Percentiles rank a stretch among this genome's conserved stretches.
These are phyloP conservation scores for Neoaliturus tenellus DNA, from an alignment of 2,888 invertebrate species.

Conservation along the genomic window DNA sequence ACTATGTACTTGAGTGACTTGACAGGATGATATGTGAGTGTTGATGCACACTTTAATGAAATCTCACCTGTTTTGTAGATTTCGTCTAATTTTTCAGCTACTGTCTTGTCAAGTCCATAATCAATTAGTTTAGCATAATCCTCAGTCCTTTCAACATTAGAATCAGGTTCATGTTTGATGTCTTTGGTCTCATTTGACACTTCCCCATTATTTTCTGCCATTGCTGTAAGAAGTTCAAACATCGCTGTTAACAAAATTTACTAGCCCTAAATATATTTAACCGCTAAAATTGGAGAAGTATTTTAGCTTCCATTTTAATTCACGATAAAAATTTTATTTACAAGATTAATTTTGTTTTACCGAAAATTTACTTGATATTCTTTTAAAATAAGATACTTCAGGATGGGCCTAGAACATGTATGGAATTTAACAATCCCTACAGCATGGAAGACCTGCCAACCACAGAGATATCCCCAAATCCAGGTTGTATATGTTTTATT, in stretches of 20 bases:
- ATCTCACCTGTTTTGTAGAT: slow-evolving; percentile 93
- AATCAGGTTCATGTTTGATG: slow-evolving; percentile 79
- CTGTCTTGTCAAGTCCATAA: slow-evolving; percentile 97
- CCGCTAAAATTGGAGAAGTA: slow-evolving; percentile 38
- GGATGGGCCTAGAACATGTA: neutral
- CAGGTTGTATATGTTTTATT: slow-evolving; percentile 12
- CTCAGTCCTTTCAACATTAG: slow-evolving; percentile 84
- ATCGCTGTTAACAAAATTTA: slow-evolving; percentile 56
- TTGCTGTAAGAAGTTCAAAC: slow-evolving; percentile 75
- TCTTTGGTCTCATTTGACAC: slow-evolving; percentile 82
- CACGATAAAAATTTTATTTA: neutral
- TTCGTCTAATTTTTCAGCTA: slow-evolving; percentile 96
- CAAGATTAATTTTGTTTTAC: neutral
- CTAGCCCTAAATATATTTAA: slow-evolving; percentile 50
- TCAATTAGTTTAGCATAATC: slow-evolving; percentile 96
- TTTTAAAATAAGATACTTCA: neutral
- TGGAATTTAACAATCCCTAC: neutral
- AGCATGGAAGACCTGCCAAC: slow-evolving; percentile 7
- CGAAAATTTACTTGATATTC: neutral
- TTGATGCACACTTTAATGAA: slow-evolving; percentile 52
- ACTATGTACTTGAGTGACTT: slow-evolving; percentile 35
- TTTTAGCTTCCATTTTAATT: neutral
- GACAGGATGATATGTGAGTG: slow-evolving; percentile 47
- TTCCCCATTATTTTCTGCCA: slow-evolving; percentile 93
- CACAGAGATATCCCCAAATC: slow-evolving; percentile 14